Base-by-base conservation (phyloP, 2,888 invertebrate genomes). In the Cephus pygmeus region DNA sequence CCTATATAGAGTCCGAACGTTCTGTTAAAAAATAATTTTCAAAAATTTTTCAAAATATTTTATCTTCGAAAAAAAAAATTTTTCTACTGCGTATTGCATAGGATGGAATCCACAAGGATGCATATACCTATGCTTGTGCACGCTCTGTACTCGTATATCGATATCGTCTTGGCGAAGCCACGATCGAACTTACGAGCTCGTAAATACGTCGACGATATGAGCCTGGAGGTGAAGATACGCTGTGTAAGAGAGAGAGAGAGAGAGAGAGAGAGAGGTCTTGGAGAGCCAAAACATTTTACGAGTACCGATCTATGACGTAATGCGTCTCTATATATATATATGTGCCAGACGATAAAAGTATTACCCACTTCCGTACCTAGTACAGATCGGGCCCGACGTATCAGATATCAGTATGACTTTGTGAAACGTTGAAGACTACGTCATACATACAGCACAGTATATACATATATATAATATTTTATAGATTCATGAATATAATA, bases 171-270 rank as follows among this genome's bases (percentile, higher is more conserved):
- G 82, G 82, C 78, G 80, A 83, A 56, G 85, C 83, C 85, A 85
- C 85, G 85, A 86, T 87, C 86, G 85, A 87, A 88, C 89, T 89
- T 88, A 88, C 87, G 87, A 85, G 83, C 85, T 87, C 88, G 87
- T 88, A 88, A 89, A 88, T 88, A 88, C 88, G 87, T 88, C 88
- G 85, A 82, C 84, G 88, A 87, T 88, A 88, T 85, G 86, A 83
- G 85, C 82, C 82, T 85, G 84, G 86, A 83, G 83, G 81, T 84
- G 82, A 83, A 86, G 87, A 86, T 86, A 88, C 83, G 85, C 81
- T 73, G 79, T 74, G 76, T 79, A 77, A 77, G 77, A 85, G 83
- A 83, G 80, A 82, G 81, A 81, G 80, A 81, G 30, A 30, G 77
- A 81, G 79, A 80, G 35, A 73, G 80, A 81, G 35, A 35, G 35